Evolutionary conservation across 2,888 invertebrate species (phyloP).

Genomic region (Brachylomia viminalis): DNA sequence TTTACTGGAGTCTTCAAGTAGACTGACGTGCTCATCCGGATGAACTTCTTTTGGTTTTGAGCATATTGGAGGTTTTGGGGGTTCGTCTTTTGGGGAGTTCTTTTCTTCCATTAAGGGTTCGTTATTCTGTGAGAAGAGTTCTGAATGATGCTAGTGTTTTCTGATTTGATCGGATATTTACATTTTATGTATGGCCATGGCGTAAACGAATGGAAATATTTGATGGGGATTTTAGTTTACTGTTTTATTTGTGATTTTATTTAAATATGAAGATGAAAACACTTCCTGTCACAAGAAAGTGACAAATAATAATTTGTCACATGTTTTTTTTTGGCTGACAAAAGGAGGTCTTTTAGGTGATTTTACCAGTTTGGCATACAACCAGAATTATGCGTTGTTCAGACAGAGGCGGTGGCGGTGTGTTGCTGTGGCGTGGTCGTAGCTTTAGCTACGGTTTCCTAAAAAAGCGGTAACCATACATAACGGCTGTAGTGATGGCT

Average conservation of each 20-base stretch:
- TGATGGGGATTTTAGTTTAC: background rate
- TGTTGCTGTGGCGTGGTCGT: too few species aligned
- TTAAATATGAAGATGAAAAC: too few species aligned
- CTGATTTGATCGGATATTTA: background rate
- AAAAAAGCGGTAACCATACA: too few species aligned
- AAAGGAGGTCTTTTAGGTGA: background rate
- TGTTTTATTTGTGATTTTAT: background rate
- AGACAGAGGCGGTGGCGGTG: too few species aligned
- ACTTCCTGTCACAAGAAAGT: background rate
- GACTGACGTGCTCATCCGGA: background rate
- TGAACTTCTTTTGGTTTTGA: background rate
- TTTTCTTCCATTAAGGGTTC: slow-evolving; percentile 1
- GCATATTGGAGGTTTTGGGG: background rate
- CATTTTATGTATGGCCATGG: background rate
- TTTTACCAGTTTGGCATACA: background rate
- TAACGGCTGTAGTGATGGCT: too few species aligned
- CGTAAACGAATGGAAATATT: background rate
- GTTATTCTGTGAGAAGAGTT: background rate
- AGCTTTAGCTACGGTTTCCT: too few species aligned
- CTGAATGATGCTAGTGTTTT: background rate
- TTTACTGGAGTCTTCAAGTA: background rate
- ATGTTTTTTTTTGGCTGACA: background rate
- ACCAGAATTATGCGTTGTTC: background rate
- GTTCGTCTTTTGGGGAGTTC: background rate
- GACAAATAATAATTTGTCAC: slow-evolving; percentile 3